phyloP scores from a whole-genome alignment of 2,113 vertebrate species.

The Mobula hypostoma region DNA sequence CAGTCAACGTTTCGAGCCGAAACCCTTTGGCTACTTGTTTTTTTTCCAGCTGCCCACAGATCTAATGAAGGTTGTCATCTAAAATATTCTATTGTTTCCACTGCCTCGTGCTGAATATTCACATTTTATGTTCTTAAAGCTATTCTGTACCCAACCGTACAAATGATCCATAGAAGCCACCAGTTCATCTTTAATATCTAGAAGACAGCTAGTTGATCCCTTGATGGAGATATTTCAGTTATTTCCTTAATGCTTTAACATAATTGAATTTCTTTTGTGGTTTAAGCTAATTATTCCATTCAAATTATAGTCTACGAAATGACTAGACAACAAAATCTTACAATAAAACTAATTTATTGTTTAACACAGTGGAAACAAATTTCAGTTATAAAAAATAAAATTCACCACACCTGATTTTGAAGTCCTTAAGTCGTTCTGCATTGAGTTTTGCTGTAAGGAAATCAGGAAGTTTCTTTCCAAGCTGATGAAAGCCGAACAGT shows the following conservation, averaged over 20 bases:
- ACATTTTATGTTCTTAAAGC: too few species aligned
- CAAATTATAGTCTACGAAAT: background rate
- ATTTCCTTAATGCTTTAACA: background rate
- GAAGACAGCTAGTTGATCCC: too few species aligned
- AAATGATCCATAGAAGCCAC: too few species aligned
- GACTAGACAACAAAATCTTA: background rate
- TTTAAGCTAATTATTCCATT: background rate
- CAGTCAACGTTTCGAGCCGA: too few species aligned
- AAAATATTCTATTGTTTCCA: too few species aligned
- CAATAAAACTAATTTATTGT: background rate
- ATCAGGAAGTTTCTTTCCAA: conserved; percentile 90
- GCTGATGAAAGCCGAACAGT: conserved; percentile 87
- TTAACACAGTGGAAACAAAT: background rate
- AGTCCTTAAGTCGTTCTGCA: conserved; percentile 89
- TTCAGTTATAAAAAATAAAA: background rate
- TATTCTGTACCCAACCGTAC: background rate
- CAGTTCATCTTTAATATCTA: too few species aligned
- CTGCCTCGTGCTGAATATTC: too few species aligned
- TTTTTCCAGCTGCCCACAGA: too few species aligned
- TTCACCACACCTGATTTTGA: conserved; percentile 81
- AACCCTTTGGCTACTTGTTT: too few species aligned
- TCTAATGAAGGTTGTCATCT: too few species aligned
- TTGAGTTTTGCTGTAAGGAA: conserved; percentile 91
- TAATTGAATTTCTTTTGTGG: background rate
- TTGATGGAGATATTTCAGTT: background rate